Percentiles rank a stretch among this genome's conserved stretches.
Conservation (phyloP, 1,140 invertebrate genomes). For the Pectinophora gossypiella region DNA sequence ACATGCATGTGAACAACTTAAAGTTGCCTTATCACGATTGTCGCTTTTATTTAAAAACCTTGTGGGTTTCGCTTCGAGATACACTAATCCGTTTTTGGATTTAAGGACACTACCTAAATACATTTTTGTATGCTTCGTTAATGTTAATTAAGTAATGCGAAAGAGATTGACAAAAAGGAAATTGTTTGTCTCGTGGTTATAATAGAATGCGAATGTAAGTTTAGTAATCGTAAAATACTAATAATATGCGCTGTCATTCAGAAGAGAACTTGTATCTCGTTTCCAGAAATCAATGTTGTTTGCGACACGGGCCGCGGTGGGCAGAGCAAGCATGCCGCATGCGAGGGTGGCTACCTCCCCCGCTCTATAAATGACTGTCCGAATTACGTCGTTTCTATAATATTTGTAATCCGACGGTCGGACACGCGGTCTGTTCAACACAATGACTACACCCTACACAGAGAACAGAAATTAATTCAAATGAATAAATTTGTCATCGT, state of each 20-base stretch:
- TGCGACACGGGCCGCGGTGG: slow-evolving; percentile 52
- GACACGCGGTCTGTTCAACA: slow-evolving; percentile 40
- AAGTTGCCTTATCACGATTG: slow-evolving; percentile 13
- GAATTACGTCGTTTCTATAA: slow-evolving; percentile 67
- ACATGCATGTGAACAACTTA: slow-evolving; percentile 19
- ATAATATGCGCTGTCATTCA: background rate
- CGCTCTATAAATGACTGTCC: slow-evolving; percentile 72
- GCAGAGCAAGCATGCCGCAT: slow-evolving; percentile 34
- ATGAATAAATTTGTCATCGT: slow-evolving; percentile 29
- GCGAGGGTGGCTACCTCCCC: slow-evolving; percentile 61
- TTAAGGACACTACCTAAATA: too few species aligned
- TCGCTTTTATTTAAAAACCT: too few species aligned
- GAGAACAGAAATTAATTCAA: slow-evolving; percentile 39
- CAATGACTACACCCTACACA: slow-evolving; percentile 37
- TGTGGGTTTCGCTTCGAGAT: too few species aligned
- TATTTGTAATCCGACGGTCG: slow-evolving; percentile 58
- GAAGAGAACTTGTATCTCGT: slow-evolving; percentile 41
- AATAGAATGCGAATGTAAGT: too few species aligned
- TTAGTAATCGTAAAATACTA: slow-evolving; percentile 17
- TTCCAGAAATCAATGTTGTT: slow-evolving; percentile 70
- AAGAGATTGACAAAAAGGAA: too few species aligned
- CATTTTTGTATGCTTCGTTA: too few species aligned
- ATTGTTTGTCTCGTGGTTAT: too few species aligned
- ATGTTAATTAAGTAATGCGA: too few species aligned
- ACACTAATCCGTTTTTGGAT: too few species aligned